Evolutionary conservation across 2,888 invertebrate species (phyloP), one percentile per base, ranked within the genome.

Genomic region (Drosophila siamana): DNA sequence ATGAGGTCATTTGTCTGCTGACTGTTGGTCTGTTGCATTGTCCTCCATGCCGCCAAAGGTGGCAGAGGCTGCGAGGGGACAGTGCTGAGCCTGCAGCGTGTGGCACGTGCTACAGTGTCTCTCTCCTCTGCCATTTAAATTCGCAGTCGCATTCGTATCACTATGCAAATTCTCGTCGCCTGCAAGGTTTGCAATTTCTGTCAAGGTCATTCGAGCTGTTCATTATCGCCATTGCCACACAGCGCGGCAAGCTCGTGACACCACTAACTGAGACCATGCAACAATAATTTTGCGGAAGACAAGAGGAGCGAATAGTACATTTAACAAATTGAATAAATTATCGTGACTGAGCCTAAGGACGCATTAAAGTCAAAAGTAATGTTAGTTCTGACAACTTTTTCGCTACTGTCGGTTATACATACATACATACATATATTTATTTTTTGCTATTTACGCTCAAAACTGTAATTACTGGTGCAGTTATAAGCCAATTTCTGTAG

Each of bases 191-290:
- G 59, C 56, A 67, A 61, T 71, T 63, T 66, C 59, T 44, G 56
- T 19, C 78, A 85, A 88, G 88, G 84, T 84, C 84, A 86, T 38
- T 24, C 55, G 36, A 24, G 52, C 61, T 62, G 75, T 76, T 86
- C 84, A 88, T 84, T 84, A 88, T 78, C 81, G 69, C 73, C 50
- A 26, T 43, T 55, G 59, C 60, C 61, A 60, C 59, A 59, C 46
- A 19, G 47, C 41, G 28, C 15, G 36, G 26, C 16, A 47, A 38
- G 30, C 47, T 41, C 36, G 41, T 46, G 40, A 30, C 41, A 41
- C 57, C 46, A 24, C 51, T 26, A 44, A 61, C 56, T 60, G 56
- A 43, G 52, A 69, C 54, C 43, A 41, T 41, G 41, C 41, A 48
- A 47, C 33, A 11, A 50, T 7, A 40, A 28, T 44, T 44, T 13